Evolutionary conservation across 2,797 vertebrate species (phyloP).

Genomic region (Tauraco hartlaubi): DNA sequence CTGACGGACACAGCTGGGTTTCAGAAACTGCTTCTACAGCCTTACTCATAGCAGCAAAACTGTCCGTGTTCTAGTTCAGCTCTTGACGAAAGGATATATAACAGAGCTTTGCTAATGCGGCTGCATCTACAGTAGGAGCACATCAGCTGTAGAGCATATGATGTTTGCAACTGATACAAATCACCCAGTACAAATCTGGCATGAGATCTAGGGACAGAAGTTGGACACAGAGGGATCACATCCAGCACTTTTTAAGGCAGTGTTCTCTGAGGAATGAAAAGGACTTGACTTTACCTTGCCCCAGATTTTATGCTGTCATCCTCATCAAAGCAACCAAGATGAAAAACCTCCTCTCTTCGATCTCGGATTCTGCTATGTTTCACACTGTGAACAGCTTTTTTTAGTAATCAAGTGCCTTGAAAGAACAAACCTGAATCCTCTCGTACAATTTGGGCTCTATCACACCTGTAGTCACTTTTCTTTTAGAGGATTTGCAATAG

Average conservation of each 20-base stretch:
- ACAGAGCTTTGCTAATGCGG: not conserved
- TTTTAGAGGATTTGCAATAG: not conserved
- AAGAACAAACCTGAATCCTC: not conserved
- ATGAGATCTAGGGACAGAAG: not conserved
- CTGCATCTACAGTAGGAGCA: not conserved
- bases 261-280: not conserved
- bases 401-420: not conserved
- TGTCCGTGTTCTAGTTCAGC: not conserved
- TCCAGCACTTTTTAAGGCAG: not conserved
- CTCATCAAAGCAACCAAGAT: not conserved
- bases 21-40: not conserved
- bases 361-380: not conserved
- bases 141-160: not conserved
- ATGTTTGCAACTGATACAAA: not conserved
- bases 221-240: not conserved
- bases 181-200: not conserved
- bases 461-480: not conserved
- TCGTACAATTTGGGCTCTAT: not conserved
- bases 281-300: not conserved
- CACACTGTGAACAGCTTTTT: not conserved
- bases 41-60: not conserved
- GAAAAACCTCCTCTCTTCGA: not conserved
- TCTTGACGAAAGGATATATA: constrained; percentile 8
- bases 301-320: not conserved
- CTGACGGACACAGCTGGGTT: not conserved